Conservation (phyloP, 2,888 invertebrate genomes). For the Tenthredo livida region DNA sequence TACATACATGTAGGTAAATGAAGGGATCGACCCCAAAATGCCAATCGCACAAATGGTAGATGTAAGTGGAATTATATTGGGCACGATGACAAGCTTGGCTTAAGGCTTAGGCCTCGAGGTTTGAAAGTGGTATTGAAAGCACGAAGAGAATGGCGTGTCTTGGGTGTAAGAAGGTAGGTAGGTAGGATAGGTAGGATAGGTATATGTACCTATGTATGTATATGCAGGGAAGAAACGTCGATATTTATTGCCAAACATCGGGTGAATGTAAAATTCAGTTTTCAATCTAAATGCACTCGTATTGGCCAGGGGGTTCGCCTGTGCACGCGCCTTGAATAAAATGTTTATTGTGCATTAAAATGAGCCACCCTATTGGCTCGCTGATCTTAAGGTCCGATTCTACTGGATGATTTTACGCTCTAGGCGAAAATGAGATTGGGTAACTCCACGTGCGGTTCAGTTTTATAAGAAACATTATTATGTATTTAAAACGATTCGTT, state of each 20-base stretch:
- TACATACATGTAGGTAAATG: not conserved
- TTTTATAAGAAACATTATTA: constrained; percentile 64
- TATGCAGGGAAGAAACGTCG: constrained; percentile 61
- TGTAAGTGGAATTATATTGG: constrained; percentile 35
- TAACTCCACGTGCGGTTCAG: constrained; percentile 47
- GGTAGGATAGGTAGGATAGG: not conserved
- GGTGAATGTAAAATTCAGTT: constrained; percentile 73
- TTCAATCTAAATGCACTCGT: constrained; percentile 73
- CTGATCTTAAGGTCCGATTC: constrained; percentile 56
- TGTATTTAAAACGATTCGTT: constrained; percentile 62
- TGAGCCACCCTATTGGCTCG: constrained; percentile 60
- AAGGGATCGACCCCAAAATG: not conserved
- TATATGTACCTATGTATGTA: not conserved
- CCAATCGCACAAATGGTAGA: constrained; percentile 23
- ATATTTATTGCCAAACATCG: constrained; percentile 72
- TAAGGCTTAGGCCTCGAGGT: constrained; percentile 11
- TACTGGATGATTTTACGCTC: constrained; percentile 55
- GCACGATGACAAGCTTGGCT: constrained; percentile 31
- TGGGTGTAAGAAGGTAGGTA: not conserved
- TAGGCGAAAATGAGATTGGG: constrained; percentile 53
- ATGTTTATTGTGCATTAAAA: constrained; percentile 64
- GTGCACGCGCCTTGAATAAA: constrained; percentile 63
- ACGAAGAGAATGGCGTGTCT: constrained; percentile 46
- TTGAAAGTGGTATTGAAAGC: constrained; percentile 23
- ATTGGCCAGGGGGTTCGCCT: constrained; percentile 57